Evolutionary conservation across 2,113 vertebrate genomes (phyloP).

Genomic region (Lipophrys pholis): DNA sequence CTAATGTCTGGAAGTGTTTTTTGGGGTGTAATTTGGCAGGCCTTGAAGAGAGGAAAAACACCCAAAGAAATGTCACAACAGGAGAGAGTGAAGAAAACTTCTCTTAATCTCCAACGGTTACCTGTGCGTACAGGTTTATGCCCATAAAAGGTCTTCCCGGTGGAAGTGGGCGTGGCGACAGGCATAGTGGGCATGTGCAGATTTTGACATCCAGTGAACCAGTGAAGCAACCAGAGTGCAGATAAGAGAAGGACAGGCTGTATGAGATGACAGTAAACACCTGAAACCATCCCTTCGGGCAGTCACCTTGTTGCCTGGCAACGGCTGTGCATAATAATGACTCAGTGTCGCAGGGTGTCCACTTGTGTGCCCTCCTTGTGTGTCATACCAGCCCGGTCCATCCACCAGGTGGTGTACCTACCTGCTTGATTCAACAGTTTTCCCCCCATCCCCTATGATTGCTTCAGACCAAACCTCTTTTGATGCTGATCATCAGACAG

Average conservation of each 20-base stretch:
- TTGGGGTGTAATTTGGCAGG: too few relatives aligned
- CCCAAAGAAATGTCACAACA: background rate
- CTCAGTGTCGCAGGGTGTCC: constrained; percentile 12
- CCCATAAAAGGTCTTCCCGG: constrained; percentile 75
- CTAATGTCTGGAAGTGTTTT: background rate
- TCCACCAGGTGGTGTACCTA: constrained; percentile 58
- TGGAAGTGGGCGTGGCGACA: constrained; percentile 34
- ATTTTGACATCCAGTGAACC: constrained; percentile 53
- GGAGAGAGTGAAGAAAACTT: background rate
- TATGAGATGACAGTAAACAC: constrained; percentile 35
- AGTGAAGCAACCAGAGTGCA: constrained; percentile 28
- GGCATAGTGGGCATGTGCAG: background rate
- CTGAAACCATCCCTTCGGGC: constrained; percentile 36
- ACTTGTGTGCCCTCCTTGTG: background rate
- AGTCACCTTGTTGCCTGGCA: constrained; percentile 43
- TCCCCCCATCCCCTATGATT: constrained; percentile 46
- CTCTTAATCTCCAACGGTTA: background rate
- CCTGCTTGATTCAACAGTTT: constrained; percentile 41
- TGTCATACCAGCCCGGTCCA: constrained; percentile 41
- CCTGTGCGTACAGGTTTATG: constrained; percentile 26
- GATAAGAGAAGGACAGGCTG: constrained; percentile 51
- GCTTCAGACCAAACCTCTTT: constrained; percentile 31
- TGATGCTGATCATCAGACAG: constrained; percentile 3
- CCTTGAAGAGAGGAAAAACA: background rate
- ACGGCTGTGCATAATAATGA: constrained; percentile 44